Base-by-base conservation (phyloP, 2,113 vertebrate genomes). In the Mobula birostris region DNA sequence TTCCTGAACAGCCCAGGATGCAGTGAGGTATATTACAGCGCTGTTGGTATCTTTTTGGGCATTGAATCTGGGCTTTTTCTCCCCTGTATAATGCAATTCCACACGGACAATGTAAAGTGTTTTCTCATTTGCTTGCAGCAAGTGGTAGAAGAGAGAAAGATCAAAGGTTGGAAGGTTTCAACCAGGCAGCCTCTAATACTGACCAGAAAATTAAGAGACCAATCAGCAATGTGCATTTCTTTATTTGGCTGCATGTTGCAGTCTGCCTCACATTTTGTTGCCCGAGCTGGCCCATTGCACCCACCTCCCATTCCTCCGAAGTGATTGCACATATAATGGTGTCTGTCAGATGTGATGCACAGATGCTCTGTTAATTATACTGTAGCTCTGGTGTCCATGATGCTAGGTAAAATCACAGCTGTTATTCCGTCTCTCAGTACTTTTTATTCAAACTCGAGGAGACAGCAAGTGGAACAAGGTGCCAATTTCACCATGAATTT, bases 401-500 rank as follows among this genome's bases (percentile, higher is more conserved):
- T 76, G 36, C 21, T 9, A 29, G 91, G 70, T 56, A 93, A 74
- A 93, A 93, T 40, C 91, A 93, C 90, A 93, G 90, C 90, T 93
- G 90, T 93, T 93, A 72, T 27, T 93, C 56, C 1, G 1, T 48
- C 68, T 93, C 70, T 9, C 90, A 76, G 91, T 14, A 76, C 40
- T 76, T 56, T 93, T 93, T 70, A 74, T 74, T 93, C 70, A 72
- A 74, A 93, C 91, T 93, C 36, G 61, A 92, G 63, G 91, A 93
- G 68, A 93, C 91, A 76, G 91, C 32, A 93, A 76, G 56, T 91
- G 79, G 7, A 96, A 63, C 70, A 0, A 95, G 80, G 94, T 94
- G 94, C 77, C 91, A 95, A 36, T 94, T 94, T 94, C 77, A 82
- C 0, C 94, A 91, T 76, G 85, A 88, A 87, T 96, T 96, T n/a